A percentile compares a stretch with the other conserved stretches of the same genome.
These are phyloP conservation scores for Lacerta agilis DNA, from an alignment of 2,797 vertebrate genomes.

Conservation along the genomic window DNA sequence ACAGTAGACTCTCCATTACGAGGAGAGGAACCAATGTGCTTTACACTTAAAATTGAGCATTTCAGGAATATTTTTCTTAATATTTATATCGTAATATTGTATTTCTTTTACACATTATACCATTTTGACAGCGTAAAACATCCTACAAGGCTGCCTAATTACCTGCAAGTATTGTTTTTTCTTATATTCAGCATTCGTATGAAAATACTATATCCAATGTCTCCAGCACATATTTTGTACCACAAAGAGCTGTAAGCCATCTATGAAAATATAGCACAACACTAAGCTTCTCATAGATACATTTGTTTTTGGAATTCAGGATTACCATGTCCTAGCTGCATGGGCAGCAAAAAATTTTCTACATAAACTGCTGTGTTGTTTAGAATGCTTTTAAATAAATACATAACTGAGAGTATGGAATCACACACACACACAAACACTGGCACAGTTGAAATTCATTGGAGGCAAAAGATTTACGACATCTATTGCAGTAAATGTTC, in stretches of 20 bases:
- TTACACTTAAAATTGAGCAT: constrained; percentile 42
- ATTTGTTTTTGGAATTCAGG: constrained; percentile 35
- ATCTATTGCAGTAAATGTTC: background rate
- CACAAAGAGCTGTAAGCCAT: background rate
- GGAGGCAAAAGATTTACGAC: no score
- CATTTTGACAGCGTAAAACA: background rate
- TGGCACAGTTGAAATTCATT: no score
- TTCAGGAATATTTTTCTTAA: constrained; percentile 42
- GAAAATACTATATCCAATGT: background rate
- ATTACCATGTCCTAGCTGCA: constrained; percentile 37
- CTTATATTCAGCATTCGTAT: background rate
- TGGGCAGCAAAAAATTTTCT: background rate
- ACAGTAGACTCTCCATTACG: constrained; percentile 31
- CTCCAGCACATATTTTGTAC: background rate
- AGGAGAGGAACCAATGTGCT: constrained; percentile 23
- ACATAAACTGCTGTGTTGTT: no score
- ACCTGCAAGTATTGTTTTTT: background rate
- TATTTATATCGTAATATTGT: constrained; percentile 25
- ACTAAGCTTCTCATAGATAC: constrained; percentile 21
- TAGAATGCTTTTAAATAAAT: no score
- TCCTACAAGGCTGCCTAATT: background rate
- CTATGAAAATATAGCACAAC: background rate
- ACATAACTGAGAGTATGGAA: no score
- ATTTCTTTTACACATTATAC: constrained; percentile 35
- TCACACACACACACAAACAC: no score